Conservation (phyloP, 2,797 vertebrate genomes). For the Taenioides sp. region DNA sequence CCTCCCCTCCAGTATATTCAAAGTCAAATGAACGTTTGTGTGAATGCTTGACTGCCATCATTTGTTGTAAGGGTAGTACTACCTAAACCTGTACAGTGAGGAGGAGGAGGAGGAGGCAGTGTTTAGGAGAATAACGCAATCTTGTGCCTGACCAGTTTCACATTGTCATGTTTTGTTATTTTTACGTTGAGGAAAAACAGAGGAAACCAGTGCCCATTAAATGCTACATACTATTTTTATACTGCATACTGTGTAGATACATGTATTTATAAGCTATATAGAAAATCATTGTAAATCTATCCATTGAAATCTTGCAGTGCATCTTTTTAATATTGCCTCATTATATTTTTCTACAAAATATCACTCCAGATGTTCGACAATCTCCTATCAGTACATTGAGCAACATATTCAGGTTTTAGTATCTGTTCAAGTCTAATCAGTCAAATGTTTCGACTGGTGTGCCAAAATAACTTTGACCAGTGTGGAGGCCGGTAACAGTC, state of each 20-base stretch:
- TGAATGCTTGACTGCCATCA: constrained; percentile 39
- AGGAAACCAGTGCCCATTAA: constrained; percentile 77
- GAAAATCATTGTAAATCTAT: constrained; percentile 85
- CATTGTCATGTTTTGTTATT: constrained; percentile 50
- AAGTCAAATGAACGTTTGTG: constrained; percentile 30
- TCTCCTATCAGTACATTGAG: constrained; percentile 60
- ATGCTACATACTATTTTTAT: constrained; percentile 88
- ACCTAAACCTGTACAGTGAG: constrained; percentile 28
- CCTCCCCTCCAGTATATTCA: constrained; percentile 33
- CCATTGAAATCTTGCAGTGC: constrained; percentile 87
- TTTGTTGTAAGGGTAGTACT: constrained; percentile 14
- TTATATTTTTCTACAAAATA: constrained; percentile 81
- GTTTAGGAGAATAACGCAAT: constrained; percentile 59
- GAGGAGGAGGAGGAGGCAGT: constrained; percentile 22
- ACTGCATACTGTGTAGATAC: constrained; percentile 87
- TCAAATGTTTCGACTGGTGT: constrained; percentile 47
- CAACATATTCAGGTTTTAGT: constrained; percentile 59
- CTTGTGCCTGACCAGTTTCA: constrained; percentile 80
- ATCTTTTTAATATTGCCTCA: constrained; percentile 82
- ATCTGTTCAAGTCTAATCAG: constrained; percentile 38
- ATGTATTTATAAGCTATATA: constrained; percentile 90
- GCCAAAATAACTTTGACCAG: constrained; percentile 45
- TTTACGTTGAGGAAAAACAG: constrained; percentile 30
- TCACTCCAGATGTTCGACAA: constrained; percentile 72
- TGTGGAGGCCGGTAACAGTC: constrained; percentile 21